A percentile compares a stretch with the other conserved stretches of the same genome.
Conservation (phyloP, 2,113 vertebrate species). For the Seriola quinqueradiata region DNA sequence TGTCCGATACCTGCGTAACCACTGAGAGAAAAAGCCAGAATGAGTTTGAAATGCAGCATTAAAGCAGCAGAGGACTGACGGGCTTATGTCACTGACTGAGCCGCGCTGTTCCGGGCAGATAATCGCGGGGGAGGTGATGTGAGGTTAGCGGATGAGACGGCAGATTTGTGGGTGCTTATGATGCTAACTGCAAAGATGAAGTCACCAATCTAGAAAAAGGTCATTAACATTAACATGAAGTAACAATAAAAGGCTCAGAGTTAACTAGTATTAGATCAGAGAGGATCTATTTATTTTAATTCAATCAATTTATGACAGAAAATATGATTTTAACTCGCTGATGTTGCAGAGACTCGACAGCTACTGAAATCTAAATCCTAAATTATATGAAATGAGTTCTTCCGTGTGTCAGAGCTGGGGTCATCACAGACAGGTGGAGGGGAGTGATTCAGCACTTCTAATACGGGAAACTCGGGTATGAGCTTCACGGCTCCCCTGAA, state of each 20-base stretch:
- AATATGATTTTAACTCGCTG: too few relatives aligned
- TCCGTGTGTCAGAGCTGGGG: too few relatives aligned
- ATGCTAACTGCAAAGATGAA: background rate
- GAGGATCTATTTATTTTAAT: too few relatives aligned
- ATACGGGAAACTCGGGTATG: background rate
- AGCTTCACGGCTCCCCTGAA: background rate
- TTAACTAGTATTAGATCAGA: background rate
- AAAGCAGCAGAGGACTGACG: conserved; percentile 23
- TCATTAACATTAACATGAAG: background rate
- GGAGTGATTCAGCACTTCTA: background rate
- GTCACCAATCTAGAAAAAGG: background rate
- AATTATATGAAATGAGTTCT: too few relatives aligned
- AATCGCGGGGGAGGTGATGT: conserved; percentile 35
- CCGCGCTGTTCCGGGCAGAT: conserved; percentile 34
- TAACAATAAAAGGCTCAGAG: background rate
- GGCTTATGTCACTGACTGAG: conserved; percentile 40
- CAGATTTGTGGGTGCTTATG: conserved; percentile 35
- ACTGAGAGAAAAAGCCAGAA: conserved; percentile 1
- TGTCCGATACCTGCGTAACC: conserved; percentile 10
- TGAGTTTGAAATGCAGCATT: conserved; percentile 32
- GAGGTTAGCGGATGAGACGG: conserved; percentile 38
- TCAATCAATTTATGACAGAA: too few relatives aligned
- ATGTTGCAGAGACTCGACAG: too few relatives aligned
- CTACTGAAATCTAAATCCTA: too few relatives aligned
- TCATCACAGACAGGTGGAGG: background rate